Percentiles rank a stretch among this genome's conserved stretches.
Conservation (phyloP, 2,888 invertebrate genomes). For the Acleris sparsana region DNA sequence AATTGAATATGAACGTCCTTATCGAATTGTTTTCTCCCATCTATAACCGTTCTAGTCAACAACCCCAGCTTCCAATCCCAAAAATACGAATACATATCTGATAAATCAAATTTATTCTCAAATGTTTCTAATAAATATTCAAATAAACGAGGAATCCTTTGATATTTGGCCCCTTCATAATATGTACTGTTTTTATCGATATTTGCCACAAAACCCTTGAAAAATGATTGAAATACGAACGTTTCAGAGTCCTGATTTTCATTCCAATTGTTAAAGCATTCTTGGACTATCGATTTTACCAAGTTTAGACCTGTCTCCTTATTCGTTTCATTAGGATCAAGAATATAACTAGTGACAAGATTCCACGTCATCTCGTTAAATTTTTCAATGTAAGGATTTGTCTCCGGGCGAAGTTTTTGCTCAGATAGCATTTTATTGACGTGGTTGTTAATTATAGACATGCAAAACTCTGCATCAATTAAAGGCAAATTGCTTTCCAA, state of each 20-base stretch:
- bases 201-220: conserved; percentile 40
- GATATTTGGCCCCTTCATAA: conserved; percentile 2
- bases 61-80: conserved; percentile 49
- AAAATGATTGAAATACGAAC: conserved; percentile 40
- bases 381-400: conserved; percentile 24
- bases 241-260: conserved; percentile 31
- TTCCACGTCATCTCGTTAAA: conserved; percentile 49
- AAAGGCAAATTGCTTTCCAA: conserved; percentile 44
- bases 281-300: conserved; percentile 41
- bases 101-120: conserved; percentile 37
- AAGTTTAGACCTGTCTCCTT: conserved; percentile 39
- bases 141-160: conserved; percentile 41
- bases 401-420: conserved; percentile 36
- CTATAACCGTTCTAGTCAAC: conserved; percentile 40
- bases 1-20: conserved; percentile 39
- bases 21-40: conserved; percentile 17
- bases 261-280: conserved; percentile 44
- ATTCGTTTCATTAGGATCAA: conserved; percentile 39
- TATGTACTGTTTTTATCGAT: conserved; percentile 37
- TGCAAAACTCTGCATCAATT: conserved; percentile 47
- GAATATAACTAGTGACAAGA: conserved; percentile 44
- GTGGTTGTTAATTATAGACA: conserved; percentile 49
- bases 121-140: conserved; percentile 43
- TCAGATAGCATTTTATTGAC: conserved; percentile 44
- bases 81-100: conserved; percentile 46